These are phyloP conservation scores for Illadopsis cleaveri DNA, from an alignment of 2,113 vertebrate species.

Conservation along the genomic window DNA sequence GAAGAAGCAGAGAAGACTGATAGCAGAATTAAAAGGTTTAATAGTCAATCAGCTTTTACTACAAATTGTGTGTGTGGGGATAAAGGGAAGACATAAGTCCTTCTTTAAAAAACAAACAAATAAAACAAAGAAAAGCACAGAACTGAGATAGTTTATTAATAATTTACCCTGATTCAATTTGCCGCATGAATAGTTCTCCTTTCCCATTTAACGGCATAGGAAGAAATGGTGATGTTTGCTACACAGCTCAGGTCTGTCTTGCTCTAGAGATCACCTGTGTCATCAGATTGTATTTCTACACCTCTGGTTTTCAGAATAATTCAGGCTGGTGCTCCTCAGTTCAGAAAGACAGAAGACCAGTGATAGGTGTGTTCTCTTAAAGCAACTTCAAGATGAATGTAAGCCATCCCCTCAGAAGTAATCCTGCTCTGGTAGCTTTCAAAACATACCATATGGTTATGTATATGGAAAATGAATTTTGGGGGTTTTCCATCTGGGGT, in stretches of 20 bases:
- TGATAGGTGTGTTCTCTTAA: neutral
- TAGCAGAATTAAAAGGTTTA: neutral
- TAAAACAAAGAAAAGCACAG: neutral
- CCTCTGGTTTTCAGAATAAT: neutral
- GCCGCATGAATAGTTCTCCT: neutral
- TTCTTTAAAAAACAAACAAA: neutral
- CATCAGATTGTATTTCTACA: neutral
- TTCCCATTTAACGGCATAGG: fast-evolving
- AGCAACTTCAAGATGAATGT: neutral
- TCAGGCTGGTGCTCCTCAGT: neutral
- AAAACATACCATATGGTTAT: neutral
- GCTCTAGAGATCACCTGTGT: neutral
- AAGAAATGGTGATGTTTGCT: neutral
- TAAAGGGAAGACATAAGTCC: neutral
- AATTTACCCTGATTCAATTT: neutral
- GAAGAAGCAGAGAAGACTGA: neutral
- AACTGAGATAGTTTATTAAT: neutral
- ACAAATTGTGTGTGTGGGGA: neutral
- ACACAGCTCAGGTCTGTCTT: neutral
- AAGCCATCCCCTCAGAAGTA: neutral
- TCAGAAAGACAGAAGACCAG: neutral
- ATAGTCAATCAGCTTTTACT: neutral
- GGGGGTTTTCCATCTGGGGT: neutral
- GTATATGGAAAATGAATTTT: neutral
- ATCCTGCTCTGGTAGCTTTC: neutral